phyloP scores from a whole-genome alignment of 2,113 vertebrate species.

The Urocitellus parryii region DNA sequence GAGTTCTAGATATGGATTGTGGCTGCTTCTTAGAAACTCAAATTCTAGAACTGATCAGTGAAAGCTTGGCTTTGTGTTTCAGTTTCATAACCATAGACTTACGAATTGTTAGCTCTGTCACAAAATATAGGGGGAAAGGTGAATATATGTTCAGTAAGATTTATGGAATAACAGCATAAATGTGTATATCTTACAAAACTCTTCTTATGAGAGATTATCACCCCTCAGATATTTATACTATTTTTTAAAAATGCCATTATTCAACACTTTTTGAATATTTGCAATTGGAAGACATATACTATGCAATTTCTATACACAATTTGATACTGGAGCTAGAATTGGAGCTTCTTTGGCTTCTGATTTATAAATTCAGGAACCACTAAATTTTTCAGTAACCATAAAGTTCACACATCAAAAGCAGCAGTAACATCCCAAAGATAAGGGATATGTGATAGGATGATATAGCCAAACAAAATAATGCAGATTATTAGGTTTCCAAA shows the following conservation, averaged over 20 bases:
- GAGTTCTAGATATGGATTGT: neutral
- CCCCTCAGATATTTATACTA: neutral
- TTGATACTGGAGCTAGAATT: conserved; percentile 23
- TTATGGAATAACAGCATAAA: neutral
- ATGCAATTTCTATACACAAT: conserved; percentile 56
- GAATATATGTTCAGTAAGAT: conserved; percentile 39
- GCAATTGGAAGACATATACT: conserved; percentile 47
- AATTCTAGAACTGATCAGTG: neutral
- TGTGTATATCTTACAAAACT: neutral
- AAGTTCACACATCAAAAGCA: conserved; percentile 18
- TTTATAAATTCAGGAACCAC: conserved; percentile 28
- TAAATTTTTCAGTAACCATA: conserved; percentile 62
- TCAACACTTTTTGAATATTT: conserved; percentile 51
- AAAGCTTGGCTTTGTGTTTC: neutral
- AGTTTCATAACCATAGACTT: neutral
- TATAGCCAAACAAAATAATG: conserved; percentile 67
- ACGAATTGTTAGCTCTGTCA: neutral
- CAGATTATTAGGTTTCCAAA: conserved; percentile 74
- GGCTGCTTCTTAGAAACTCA: neutral
- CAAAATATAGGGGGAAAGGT: neutral
- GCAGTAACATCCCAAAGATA: conserved; percentile 22
- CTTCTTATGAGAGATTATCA: conserved; percentile 31
- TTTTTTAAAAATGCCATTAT: conserved; percentile 12
- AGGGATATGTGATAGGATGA: neutral
- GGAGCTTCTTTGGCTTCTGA: conserved; percentile 15